Conservation (phyloP, 1,140 invertebrate species). For the Trachymyrmex septentrionalis region DNA sequence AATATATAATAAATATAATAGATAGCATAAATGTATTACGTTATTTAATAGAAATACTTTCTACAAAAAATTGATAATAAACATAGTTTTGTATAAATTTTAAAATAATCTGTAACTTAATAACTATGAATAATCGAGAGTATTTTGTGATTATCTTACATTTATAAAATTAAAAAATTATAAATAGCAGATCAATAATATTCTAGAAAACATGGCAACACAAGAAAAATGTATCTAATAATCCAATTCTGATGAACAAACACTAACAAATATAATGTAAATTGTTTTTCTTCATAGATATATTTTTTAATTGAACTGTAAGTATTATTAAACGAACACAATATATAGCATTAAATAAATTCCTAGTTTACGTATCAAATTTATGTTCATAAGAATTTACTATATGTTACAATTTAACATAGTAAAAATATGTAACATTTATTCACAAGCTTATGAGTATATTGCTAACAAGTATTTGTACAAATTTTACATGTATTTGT, state of each 20-base stretch:
- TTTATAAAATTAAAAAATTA: conserved; percentile 44
- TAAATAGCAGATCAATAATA: conserved; percentile 16
- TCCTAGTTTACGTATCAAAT: conserved; percentile 52
- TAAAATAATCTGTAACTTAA: conserved; percentile 43
- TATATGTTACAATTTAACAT: conserved; percentile 49
- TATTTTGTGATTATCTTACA: conserved; percentile 67
- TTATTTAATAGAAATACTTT: neutral
- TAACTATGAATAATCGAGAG: conserved; percentile 57
- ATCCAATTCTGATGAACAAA: conserved; percentile 53
- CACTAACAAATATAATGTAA: conserved; percentile 50
- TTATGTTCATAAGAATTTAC: conserved; percentile 46
- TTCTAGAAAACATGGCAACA: conserved; percentile 70
- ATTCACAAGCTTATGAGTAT: conserved; percentile 66
- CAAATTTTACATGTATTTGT: conserved; percentile 51
- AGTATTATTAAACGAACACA: conserved; percentile 66
- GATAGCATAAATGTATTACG: conserved; percentile 5
- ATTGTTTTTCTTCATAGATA: conserved; percentile 52
- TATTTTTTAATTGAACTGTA: conserved; percentile 55
- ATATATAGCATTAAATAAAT: conserved; percentile 54
- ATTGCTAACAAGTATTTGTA: conserved; percentile 67
- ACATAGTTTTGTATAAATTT: conserved; percentile 43
- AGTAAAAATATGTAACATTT: conserved; percentile 53
- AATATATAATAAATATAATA: conserved; percentile 5
- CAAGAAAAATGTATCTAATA: conserved; percentile 32
- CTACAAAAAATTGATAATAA: neutral